These are phyloP conservation scores for Crepidodera aurea DNA, from an alignment of 2,888 invertebrate species.

Conservation along the genomic window DNA sequence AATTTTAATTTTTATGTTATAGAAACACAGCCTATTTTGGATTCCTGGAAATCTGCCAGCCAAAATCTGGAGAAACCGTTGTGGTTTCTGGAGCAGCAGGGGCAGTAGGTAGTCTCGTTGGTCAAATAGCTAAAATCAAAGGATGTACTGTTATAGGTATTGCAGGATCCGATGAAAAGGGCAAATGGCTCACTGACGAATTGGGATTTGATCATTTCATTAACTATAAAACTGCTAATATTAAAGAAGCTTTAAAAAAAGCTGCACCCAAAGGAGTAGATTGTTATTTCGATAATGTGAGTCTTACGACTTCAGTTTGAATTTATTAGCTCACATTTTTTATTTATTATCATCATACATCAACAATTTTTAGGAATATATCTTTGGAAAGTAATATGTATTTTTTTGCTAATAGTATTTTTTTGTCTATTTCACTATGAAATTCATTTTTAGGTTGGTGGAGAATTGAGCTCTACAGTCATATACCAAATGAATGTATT, in stretches of 20 bases:
- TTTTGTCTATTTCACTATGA: too few species aligned
- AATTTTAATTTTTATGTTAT: too few species aligned
- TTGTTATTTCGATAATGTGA: constrained; percentile 80
- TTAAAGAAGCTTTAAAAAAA: constrained; percentile 66
- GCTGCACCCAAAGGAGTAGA: constrained; percentile 75
- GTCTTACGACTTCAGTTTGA: too few species aligned
- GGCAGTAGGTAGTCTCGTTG: constrained; percentile 79
- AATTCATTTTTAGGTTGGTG: constrained; percentile 66
- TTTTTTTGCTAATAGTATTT: too few species aligned
- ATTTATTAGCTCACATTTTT: too few species aligned
- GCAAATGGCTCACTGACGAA: constrained; percentile 70
- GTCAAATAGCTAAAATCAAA: constrained; percentile 79
- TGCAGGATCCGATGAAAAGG: constrained; percentile 76
- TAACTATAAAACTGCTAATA: constrained; percentile 73
- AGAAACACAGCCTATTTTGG: constrained; percentile 81
- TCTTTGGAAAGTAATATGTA: too few species aligned
- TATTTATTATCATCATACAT: too few species aligned
- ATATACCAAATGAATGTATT: constrained; percentile 70
- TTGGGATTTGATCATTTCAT: constrained; percentile 73
- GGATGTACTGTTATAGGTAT: constrained; percentile 76
- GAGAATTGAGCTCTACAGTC: constrained; percentile 70
- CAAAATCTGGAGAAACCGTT: constrained; percentile 77
- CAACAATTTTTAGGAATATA: too few species aligned
- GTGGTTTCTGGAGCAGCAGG: constrained; percentile 79
- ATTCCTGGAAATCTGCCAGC: constrained; percentile 73